phyloP scores from a whole-genome alignment of 1,140 invertebrate genomes.

The Bombus affinis region DNA sequence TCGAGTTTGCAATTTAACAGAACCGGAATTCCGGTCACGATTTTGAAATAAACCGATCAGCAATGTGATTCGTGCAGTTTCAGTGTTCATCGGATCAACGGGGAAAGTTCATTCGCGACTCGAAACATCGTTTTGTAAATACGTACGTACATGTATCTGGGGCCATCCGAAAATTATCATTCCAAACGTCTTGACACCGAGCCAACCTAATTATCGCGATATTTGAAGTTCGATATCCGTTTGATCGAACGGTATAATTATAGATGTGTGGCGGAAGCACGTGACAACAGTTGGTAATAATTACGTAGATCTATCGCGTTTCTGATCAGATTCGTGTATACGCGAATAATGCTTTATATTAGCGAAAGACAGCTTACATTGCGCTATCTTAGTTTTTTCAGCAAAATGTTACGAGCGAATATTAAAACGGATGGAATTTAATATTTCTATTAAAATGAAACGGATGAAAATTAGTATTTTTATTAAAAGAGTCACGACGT shows the following conservation, averaged over 20 bases:
- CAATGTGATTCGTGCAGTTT: background rate
- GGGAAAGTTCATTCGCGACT: constrained; percentile 5
- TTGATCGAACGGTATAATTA: background rate
- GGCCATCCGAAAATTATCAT: background rate
- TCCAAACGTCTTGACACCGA: background rate
- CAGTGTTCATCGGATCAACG: background rate
- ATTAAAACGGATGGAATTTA: background rate
- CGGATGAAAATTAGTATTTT: background rate
- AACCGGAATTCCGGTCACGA: background rate
- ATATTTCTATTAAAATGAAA: background rate
- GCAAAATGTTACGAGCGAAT: background rate
- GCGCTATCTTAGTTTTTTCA: background rate
- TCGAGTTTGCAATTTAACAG: constrained; percentile 7
- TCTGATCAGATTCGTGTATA: too few relatives aligned
- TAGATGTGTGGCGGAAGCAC: background rate
- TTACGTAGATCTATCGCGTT: too few relatives aligned
- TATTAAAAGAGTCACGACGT: background rate
- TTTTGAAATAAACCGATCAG: constrained; percentile 12
- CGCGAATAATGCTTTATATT: too few relatives aligned
- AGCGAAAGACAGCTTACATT: too few relatives aligned
- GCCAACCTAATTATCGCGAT: background rate
- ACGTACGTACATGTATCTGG: background rate
- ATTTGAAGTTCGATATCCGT: background rate
- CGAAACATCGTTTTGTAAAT: background rate
- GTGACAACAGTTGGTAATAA: too few relatives aligned